A percentile compares a stretch with the other conserved stretches of the same genome.
Evolutionary conservation across 2,113 vertebrate genomes (phyloP).

Genomic region (Polypterus senegalus): DNA sequence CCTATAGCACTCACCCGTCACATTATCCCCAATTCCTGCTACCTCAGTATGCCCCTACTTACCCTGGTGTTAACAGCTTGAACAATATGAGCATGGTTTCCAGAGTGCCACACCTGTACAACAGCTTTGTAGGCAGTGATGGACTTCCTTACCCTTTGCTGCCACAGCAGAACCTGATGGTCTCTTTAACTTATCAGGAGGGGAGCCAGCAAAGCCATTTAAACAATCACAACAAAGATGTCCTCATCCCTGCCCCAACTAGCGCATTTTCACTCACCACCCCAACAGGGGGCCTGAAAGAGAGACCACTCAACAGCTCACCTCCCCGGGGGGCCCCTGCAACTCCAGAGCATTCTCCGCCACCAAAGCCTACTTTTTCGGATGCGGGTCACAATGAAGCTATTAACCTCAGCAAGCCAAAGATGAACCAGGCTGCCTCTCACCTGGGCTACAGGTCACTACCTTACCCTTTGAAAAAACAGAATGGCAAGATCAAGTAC

Average conservation of each 20-base stretch:
- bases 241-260: neutral
- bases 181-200: constrained; percentile 16
- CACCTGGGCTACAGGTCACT: constrained; percentile 43
- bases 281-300: constrained; percentile 36
- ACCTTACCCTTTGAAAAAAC: constrained; percentile 61
- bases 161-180: constrained; percentile 18
- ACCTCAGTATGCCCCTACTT: constrained; percentile 37
- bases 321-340: constrained; percentile 34
- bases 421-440: constrained; percentile 13
- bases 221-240: neutral
- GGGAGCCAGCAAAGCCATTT: constrained; percentile 7
- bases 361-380: constrained; percentile 1
- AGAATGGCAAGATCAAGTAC: constrained; percentile 68
- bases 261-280: neutral
- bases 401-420: constrained; percentile 38
- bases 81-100: constrained; percentile 24
- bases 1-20: constrained; percentile 22
- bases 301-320: constrained; percentile 36
- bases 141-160: constrained; percentile 31
- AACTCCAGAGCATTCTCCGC: constrained; percentile 24
- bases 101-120: constrained; percentile 26
- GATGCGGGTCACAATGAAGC: constrained; percentile 31
- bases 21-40: constrained; percentile 38
- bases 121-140: constrained; percentile 30
- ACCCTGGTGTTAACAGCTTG: constrained; percentile 15